phyloP scores from a whole-genome alignment of 2,113 vertebrate species.

The Barbus barbus region DNA sequence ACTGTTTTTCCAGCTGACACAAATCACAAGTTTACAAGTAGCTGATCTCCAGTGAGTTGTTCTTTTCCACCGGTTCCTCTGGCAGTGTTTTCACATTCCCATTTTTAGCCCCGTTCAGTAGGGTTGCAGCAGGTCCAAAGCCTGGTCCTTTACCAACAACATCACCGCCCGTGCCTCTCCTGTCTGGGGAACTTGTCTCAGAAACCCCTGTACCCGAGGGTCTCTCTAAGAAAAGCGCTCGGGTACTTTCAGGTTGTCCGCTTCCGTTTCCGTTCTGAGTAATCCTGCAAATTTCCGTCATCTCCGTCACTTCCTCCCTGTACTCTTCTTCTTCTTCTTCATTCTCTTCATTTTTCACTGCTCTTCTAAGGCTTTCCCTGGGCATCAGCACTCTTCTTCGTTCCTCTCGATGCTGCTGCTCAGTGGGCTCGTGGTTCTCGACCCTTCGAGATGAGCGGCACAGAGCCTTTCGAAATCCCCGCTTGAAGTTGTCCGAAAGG shows the following conservation, averaged over 20 bases:
- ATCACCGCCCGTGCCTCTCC: conserved; percentile 48
- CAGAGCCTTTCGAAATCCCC: conserved; percentile 91
- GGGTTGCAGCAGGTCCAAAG: conserved; percentile 51
- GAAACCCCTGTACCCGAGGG: conserved; percentile 46
- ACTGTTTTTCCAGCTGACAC: conserved; percentile 41
- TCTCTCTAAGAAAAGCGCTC: conserved; percentile 62
- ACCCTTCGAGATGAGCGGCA: conserved; percentile 81
- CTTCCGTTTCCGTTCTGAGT: conserved; percentile 77
- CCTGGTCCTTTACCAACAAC: conserved; percentile 55
- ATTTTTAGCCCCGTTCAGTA: conserved; percentile 69
- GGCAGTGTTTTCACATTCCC: conserved; percentile 71
- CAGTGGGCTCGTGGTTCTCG: conserved; percentile 69
- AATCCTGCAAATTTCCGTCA: conserved; percentile 81
- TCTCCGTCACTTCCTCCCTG: conserved; percentile 67
- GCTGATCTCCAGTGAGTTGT: conserved; percentile 78
- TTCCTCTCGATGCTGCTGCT: conserved; percentile 66
- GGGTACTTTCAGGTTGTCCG: conserved; percentile 59
- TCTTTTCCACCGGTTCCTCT: conserved; percentile 74
- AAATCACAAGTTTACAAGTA: conserved; percentile 76
- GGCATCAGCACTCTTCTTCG: conserved; percentile 70
- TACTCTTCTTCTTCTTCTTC: conserved; percentile 69
- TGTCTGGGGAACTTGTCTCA: conserved; percentile 59
- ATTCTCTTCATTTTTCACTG: conserved; percentile 58
- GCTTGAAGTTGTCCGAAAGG: conserved; percentile 94
- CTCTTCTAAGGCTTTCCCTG: conserved; percentile 73